Evolutionary conservation across 2,113 vertebrate species (phyloP), one percentile per base, ranked within the genome.

Genomic region (Eurypyga helias): DNA sequence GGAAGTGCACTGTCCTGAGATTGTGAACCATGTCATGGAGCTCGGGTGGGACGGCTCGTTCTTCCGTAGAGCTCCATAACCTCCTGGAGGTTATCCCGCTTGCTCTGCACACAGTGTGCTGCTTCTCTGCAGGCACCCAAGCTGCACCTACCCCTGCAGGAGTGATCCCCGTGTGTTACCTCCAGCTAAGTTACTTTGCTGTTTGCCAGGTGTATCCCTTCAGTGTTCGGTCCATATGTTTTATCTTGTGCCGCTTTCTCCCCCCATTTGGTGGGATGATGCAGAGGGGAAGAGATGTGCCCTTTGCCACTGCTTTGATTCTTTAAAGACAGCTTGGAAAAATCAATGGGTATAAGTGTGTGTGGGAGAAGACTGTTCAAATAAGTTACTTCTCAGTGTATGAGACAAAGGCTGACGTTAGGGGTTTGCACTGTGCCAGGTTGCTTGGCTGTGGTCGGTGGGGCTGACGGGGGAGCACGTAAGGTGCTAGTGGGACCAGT

Each of bases 391-490:
- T 45, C 9, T n/a, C 29, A 24, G 25, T 24, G 41, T 8, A 1
- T 2, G 26, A 62, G 51, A 9, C n/a, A 48, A 70, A 41, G 41
- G 52, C 57, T 60, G 69, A 0, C 0, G 4, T 48, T 43, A 7
- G 9, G 43, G 28, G 26, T 29, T 41, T 34, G 79, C 48, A 38
- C 58, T 62, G 52, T 33, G 17, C 66, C 26, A 34, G 17, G 11
- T n/a, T 66, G 11, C 34, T 36, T 57, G 57, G 25, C 87, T 6
- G 2, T 48, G 55, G 10, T 41, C 6, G 4, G 28, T 10, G 60
- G 55, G 79, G n/a, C 67, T 43, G 26, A 10, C 29, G 15, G 28
- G 46, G 45, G n/a, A 64, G 2, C 4, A 0, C 5, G 12, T 25
- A 34, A 36, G 9, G 21, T 45, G 28, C 26, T 69, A 8, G 15